Evolutionary conservation across 2,888 invertebrate genomes (phyloP), one percentile per base, ranked within the genome.

Genomic region (Cephalotes varians): DNA sequence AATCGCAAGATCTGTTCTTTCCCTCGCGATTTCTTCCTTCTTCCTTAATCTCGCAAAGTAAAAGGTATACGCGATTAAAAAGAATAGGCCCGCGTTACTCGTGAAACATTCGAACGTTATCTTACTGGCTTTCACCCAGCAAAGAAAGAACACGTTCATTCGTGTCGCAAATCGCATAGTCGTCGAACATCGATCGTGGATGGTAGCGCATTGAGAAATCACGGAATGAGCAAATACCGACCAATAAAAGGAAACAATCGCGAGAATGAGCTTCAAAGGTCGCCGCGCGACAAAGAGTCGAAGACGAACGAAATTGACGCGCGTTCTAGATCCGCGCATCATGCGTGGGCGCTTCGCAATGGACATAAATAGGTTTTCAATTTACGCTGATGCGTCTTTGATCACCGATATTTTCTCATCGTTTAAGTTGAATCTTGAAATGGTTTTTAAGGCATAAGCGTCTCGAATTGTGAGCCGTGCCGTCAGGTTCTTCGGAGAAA

Each of bases 251-350:
- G 0, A 21, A 21, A 62, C 37, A 34, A n/a, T 21, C 62, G 67
- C 12, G 44, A 37, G 67, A 72, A 62, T 25, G 64, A 71, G 47
- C n/a, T 79, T 71, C 83, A 87, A 86, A 89, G 86, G 77, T 89
- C 85, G 80, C n/a, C 71, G 76, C 21, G 67, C 40, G 58, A 51
- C 54, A 60, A 51, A 47, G 15, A 64, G 18, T 40, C 54, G 37
- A 31, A 65, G 15, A 28, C 25, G 51, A 69, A 47, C 47, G 49
- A 54, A 73, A 76, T 69, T 71, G 81, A 67, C 83, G 37, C 73
- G 62, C 47, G 81, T 72, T 83, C 74, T 74, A 71, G 85, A 85
- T 87, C 76, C 72, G 28, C 49, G 79, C 79, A 47, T 73, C 65
- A 34, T 21, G 31, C 54, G 67, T 81, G 64, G 83, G 73, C 69